Evolutionary conservation across 30 jellyfish, hydroid and myxozoan species (phyloP).

Genomic region (Aurelia coerulea): DNA sequence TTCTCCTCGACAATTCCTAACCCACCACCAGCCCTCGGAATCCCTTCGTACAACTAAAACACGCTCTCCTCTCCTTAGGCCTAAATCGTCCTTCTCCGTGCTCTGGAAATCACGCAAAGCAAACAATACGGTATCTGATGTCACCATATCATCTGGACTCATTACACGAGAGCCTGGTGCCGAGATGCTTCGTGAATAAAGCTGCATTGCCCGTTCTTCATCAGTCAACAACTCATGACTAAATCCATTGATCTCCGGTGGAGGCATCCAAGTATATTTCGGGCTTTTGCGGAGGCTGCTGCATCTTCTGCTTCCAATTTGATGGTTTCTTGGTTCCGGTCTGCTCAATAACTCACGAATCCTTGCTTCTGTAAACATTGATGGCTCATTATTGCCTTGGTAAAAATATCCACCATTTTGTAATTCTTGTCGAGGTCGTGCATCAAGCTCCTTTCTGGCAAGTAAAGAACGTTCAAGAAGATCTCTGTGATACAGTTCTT

Average conservation of each 20-base stretch:
- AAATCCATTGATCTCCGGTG: slow-evolving; percentile 1
- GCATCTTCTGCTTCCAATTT: slow-evolving; percentile 38
- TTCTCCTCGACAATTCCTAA: slow-evolving; percentile 42
- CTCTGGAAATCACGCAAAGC: slow-evolving; percentile 46
- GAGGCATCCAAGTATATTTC: slow-evolving; percentile 8
- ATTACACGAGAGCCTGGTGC: slow-evolving; percentile 36
- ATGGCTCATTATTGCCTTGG: not conserved
- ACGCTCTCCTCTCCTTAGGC: slow-evolving; percentile 60
- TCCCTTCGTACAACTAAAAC: slow-evolving; percentile 40
- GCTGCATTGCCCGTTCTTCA: slow-evolving; percentile 15
- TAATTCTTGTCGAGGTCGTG: not conserved
- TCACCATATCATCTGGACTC: slow-evolving; percentile 12
- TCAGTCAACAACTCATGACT: slow-evolving; percentile 12
- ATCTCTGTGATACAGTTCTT: slow-evolving; percentile 18
- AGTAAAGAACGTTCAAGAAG: not conserved
- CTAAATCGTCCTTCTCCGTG: slow-evolving; percentile 33
- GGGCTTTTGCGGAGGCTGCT: slow-evolving; percentile 56
- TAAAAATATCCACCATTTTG: slow-evolving; percentile 33
- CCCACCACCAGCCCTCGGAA: slow-evolving; percentile 71
- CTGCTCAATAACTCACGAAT: not conserved
- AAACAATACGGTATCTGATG: slow-evolving; percentile 18
- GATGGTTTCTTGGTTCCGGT: not conserved
- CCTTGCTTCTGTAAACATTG: slow-evolving; percentile 5
- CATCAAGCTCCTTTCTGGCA: not conserved
- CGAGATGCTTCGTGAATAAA: slow-evolving; percentile 19